Base-by-base conservation (phyloP, 2,888 invertebrate species). In the Synanthedon formicaeformis region DNA sequence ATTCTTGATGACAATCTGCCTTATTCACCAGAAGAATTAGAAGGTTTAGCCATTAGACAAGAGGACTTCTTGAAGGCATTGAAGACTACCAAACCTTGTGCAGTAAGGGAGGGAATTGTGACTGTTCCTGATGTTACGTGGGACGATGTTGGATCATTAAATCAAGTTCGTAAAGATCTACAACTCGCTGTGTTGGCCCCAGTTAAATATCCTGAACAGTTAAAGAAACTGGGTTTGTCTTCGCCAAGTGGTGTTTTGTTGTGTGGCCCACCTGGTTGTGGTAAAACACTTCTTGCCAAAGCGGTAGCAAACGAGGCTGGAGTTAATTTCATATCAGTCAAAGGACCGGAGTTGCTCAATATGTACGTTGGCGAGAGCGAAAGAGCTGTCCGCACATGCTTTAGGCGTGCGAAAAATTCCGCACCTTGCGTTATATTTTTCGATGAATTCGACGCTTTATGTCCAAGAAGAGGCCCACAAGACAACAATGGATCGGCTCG, bases 321-420 rank as follows among this genome's bases (percentile, higher is more conserved):
- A 40, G 96, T 99, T 48, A 99, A 99, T 83, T 99, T 99, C 66
- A 97, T 99, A 65, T 97, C 98, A 6, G 98, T 99, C 1, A 99
- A 99, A 85, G 99, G 99, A 13, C 99, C 99, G 0, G 99, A 99
- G 81, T 82, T 99, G 53, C 88, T 99, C 54, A 99, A 97, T 73
- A 99, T 99, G 99, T 99, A 99, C 80, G 97, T 99, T 14, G 99
- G 99, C 55, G 99, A 99, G 84, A 98, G 98, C 80, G 99, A 99
- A 81, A 90, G 96, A 63, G 98, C 98, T 0, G 97, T 99, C 1
- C 89, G 99, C n/a, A 94, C 96, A 23, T 96, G 97, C 67, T 99
- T 99, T 75, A 93, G 96, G 72, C 90, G 98, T 59, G 99, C 99
- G 0, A 88, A 95, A 50, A 97, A 97, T 79, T 98, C 98, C 0